Base-by-base conservation (phyloP, 2,797 vertebrate species). In the Gobio occitaniae region DNA sequence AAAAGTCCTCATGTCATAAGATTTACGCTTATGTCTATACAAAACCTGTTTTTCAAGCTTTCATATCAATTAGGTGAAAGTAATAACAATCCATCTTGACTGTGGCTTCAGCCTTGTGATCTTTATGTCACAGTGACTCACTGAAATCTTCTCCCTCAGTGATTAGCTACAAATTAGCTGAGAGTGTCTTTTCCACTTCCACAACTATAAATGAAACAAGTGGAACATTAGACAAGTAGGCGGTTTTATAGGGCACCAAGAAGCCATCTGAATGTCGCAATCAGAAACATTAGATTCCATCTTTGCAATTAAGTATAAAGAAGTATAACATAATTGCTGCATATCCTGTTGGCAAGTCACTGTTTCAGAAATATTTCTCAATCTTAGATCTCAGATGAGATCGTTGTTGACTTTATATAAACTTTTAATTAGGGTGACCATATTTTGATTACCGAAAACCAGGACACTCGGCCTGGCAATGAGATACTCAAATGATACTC, bases 141-240 rank as follows among this genome's bases (percentile, higher is more conserved):
- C 32, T 56, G 72, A 41, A 68, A 68, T 41, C 4, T 50, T 32
- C 25, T 21, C 13, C 47, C 25, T 32, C 44, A 32, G 59, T 15
- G n/a, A 50, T 65, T 66, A 79, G 61, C 38, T 21, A 66, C 17
- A 66, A 52, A 79, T 66, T 80, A 80, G 82, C 56, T 84, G 59
- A 87, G 78, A 44, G 38, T 13, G 32, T 72, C 16, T 71, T 61
- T 86, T 83, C 82, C 75, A 86, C 80, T 86, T 86, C 66, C 76
- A 78, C 81, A 65, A 59, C 13, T 50, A 32, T 32, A 36, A 76
- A 77, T n/a, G 16, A 77, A 86, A 48, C 21, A 59, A 76, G 44
- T 17, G 47, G n/a, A 74, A 48, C 79, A 68, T 72, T 59, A 74
- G 32, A 80, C 70, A 80, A 71, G 21, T 16, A 36, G 50, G 6